Conservation (phyloP, 2,113 vertebrate species). For the Tychaedon coryphoeus region DNA sequence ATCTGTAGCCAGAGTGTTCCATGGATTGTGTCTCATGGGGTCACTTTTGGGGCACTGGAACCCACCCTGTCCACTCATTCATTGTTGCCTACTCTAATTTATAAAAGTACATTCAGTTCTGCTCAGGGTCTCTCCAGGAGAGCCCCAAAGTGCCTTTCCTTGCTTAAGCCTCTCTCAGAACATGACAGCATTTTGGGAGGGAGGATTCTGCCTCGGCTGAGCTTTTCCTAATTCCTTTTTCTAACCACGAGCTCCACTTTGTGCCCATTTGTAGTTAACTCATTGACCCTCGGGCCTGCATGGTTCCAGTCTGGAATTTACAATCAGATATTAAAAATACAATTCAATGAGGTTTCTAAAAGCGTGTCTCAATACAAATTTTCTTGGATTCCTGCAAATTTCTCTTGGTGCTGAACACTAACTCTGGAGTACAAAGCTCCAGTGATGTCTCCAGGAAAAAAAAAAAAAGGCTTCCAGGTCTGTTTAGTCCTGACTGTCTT, state of each 20-base stretch:
- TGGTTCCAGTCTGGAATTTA: background rate
- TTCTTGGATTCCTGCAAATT: background rate
- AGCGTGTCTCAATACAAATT: background rate
- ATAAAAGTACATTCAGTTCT: background rate
- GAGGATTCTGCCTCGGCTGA: background rate
- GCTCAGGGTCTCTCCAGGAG: constrained; percentile 32
- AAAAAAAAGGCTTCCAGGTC: constrained; percentile 4
- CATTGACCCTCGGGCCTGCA: background rate
- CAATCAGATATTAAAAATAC: background rate
- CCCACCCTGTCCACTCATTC: accelerated
- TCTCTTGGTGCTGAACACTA: constrained; percentile 27
- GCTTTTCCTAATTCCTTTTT: background rate
- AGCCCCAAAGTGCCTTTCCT: constrained; percentile 71
- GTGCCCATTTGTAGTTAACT: background rate
- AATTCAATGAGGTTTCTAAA: background rate
- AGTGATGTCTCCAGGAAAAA: background rate
- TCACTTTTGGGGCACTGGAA: background rate
- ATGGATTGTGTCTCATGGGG: background rate
- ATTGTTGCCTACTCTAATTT: background rate
- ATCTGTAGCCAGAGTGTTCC: background rate
- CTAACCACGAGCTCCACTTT: background rate
- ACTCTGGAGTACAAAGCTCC: background rate
- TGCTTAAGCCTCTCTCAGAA: background rate
- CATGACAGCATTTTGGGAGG: background rate
- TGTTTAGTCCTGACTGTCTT: background rate